A percentile compares a stretch with the other conserved stretches of the same genome.
Conservation (phyloP, 1,140 invertebrate species). For the Heliconius hermathena region DNA sequence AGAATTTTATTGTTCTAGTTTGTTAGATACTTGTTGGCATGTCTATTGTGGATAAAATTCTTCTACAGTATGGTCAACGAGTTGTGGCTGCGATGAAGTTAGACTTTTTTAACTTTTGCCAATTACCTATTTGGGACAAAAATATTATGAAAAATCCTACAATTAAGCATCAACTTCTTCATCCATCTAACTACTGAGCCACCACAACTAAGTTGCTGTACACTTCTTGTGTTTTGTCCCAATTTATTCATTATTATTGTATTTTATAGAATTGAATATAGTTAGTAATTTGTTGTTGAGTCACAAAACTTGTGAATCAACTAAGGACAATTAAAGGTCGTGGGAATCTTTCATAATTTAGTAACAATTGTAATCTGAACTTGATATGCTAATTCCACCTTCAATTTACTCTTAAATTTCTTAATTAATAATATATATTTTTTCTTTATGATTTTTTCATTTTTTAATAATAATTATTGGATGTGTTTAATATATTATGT, state of each 20-base stretch:
- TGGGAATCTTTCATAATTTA: not conserved
- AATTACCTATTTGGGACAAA: too few relatives aligned
- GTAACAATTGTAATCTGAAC: conserved; percentile 10
- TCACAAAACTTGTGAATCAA: conserved; percentile 4
- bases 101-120: too few relatives aligned
- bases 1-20: not conserved
- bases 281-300: not conserved
- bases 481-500: not conserved
- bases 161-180: too few relatives aligned
- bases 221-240: too few relatives aligned
- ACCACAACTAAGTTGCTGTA: too few relatives aligned
- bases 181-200: too few relatives aligned
- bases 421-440: not conserved
- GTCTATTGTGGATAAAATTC: too few relatives aligned
- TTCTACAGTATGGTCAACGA: too few relatives aligned
- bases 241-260: too few relatives aligned
- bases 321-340: conserved; percentile 8
- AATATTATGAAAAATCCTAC: too few relatives aligned
- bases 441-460: not conserved
- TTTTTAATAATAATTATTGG: not conserved
- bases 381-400: conserved; percentile 7
- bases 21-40: not conserved
- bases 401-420: not conserved
- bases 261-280: too few relatives aligned
- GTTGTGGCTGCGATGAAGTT: too few relatives aligned